phyloP scores from a whole-genome alignment of 2,888 invertebrate species.

The Mythimna vitellina region DNA sequence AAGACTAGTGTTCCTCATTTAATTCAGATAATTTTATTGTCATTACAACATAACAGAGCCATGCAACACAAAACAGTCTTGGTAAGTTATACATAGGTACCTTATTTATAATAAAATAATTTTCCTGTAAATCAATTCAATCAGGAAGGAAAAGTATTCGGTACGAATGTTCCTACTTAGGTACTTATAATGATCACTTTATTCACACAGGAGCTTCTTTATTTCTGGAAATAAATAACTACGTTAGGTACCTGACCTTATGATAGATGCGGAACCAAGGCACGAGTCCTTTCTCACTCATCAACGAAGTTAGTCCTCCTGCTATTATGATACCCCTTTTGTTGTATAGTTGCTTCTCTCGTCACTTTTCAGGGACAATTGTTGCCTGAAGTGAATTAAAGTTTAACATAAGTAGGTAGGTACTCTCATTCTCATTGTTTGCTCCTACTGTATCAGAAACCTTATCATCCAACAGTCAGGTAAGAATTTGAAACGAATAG shows the following conservation, averaged over 20 bases:
- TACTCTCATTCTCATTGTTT: not conserved
- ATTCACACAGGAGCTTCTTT: not conserved
- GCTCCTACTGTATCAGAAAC: not conserved
- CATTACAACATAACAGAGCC: not conserved
- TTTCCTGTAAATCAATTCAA: conserved; percentile 17
- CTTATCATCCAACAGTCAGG: not conserved
- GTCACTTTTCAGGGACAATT: no score
- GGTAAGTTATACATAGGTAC: not conserved
- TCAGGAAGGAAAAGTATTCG: conserved; percentile 9
- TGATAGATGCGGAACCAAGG: not conserved
- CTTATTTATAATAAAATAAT: not conserved
- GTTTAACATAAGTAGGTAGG: no score
- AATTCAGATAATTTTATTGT: no score
- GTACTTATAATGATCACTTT: not conserved
- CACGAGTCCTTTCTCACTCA: not conserved
- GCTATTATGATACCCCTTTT: not conserved
- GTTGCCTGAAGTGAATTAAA: not conserved
- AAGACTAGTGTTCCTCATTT: no score
- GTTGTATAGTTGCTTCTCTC: not conserved
- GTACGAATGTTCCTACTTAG: not conserved
- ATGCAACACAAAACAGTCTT: not conserved
- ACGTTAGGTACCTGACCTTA: not conserved
- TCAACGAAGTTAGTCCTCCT: no score
- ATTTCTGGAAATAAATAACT: not conserved
- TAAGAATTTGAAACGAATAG: not conserved